Percentiles rank a stretch among this genome's conserved stretches.
phyloP scores from a whole-genome alignment of 2,888 invertebrate species.

The Pyrrhia umbra region DNA sequence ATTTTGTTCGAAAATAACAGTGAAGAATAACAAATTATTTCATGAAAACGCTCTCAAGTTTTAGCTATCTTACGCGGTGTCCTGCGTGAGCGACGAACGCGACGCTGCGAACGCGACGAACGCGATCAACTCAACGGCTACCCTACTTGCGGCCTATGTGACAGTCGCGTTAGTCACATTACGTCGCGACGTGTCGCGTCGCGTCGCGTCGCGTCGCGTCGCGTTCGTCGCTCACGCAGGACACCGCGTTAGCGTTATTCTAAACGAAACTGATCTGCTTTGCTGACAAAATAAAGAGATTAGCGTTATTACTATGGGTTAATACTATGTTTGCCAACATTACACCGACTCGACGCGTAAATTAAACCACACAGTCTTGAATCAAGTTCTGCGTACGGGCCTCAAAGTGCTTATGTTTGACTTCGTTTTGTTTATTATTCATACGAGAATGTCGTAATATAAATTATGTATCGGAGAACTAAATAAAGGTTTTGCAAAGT shows the following conservation, averaged over 20 bases:
- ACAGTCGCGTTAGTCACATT: no score
- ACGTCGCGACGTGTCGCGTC: no score
- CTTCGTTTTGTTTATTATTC: slow-evolving; percentile 15
- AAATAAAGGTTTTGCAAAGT: slow-evolving; percentile 24
- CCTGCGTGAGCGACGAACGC: no score
- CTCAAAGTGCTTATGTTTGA: slow-evolving; percentile 10
- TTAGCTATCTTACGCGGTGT: no score
- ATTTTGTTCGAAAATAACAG: slow-evolving; percentile 24
- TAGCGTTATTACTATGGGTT: no score
- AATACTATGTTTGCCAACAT: background rate
- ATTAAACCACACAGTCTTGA: slow-evolving; percentile 6
- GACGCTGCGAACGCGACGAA: no score
- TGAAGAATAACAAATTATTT: slow-evolving; percentile 15
- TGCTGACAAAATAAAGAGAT: slow-evolving; percentile 23
- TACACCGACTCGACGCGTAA: background rate
- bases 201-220: no score
- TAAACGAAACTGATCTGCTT: slow-evolving; percentile 20
- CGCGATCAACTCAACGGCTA: no score
- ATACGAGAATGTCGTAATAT: slow-evolving; percentile 1
- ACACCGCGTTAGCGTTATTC: slow-evolving; percentile 15
- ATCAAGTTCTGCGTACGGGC: background rate
- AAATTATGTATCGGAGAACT: slow-evolving; percentile 16
- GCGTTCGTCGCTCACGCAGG: no score
- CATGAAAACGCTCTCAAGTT: slow-evolving; percentile 5
- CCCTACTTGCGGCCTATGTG: no score